A percentile compares a stretch with the other conserved stretches of the same genome.
Conservation (phyloP, 2,888 invertebrate genomes). For the Odontocolon sp. region DNA sequence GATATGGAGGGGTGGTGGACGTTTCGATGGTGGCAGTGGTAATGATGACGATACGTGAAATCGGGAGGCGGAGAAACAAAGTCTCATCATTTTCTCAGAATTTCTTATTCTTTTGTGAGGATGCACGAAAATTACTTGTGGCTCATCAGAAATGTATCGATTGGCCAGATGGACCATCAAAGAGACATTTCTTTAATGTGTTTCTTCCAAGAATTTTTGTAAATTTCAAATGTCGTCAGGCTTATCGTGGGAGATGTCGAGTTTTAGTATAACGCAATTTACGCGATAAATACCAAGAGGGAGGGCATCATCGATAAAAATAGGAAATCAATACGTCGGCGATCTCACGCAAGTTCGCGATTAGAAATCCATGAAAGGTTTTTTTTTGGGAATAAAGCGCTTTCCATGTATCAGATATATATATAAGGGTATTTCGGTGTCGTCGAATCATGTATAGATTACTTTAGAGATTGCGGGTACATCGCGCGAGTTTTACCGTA, state of each 20-base stretch:
- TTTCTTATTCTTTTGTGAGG: not conserved
- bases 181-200: no score
- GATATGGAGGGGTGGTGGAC: conserved; percentile 1
- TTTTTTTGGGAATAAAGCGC: not conserved
- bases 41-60: not conserved
- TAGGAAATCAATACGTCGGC: not conserved
- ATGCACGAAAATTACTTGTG: not conserved
- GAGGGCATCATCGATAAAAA: conserved; percentile 12
- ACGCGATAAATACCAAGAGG: not conserved
- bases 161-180: not conserved
- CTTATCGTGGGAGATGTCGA: not conserved
- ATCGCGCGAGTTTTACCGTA: no score
- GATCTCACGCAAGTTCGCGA: not conserved
- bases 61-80: not conserved
- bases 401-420: not conserved
- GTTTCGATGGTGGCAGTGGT: not conserved
- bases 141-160: not conserved
- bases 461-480: not conserved
- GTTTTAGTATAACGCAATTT: not conserved
- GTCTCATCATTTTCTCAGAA: not conserved
- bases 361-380: not conserved
- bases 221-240: no score
- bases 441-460: not conserved
- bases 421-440: not conserved
- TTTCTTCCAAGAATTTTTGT: no score